These are phyloP conservation scores for Sphenodon punctatus DNA, from an alignment of 2,797 vertebrate genomes.

Conservation along the genomic window DNA sequence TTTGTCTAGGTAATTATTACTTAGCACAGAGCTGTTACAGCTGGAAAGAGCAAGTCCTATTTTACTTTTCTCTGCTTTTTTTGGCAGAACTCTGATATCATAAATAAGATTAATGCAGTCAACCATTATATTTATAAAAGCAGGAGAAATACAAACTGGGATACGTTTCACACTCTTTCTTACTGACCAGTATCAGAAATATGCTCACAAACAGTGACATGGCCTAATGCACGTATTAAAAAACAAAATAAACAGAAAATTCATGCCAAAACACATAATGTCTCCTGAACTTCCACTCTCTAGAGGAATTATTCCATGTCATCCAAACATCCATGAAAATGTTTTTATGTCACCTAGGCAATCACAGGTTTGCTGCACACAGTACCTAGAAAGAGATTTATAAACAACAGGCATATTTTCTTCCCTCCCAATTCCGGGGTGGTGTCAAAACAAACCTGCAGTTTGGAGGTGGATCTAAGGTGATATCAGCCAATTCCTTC, in stretches of 20 bases:
- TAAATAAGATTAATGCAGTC: conserved; percentile 41
- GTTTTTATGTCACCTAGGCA: not conserved
- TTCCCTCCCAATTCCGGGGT: not conserved
- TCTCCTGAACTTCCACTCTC: not conserved
- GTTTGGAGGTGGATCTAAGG: conserved; percentile 94
- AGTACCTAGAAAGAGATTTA: not conserved
- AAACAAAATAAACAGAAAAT: conserved; percentile 19
- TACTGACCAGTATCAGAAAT: not conserved
- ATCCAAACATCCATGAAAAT: conserved; percentile 14
- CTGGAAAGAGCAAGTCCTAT: conserved; percentile 6
- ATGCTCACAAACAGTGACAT: not conserved
- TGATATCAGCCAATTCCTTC: conserved; percentile 96
- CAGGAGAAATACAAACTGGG: conserved; percentile 15
- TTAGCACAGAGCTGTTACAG: conserved; percentile 11
- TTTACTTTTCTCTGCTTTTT: conserved; percentile 13
- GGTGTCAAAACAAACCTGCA: conserved; percentile 83
- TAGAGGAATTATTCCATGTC: conserved; percentile 2
- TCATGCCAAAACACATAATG: not conserved
- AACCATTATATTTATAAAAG: conserved; percentile 49
- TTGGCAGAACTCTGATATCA: conserved; percentile 37
- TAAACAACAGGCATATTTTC: not conserved
- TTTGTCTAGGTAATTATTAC: no score
- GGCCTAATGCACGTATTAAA: conserved; percentile 1
- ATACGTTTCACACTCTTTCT: conserved; percentile 39
- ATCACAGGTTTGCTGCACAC: not conserved